Base-by-base conservation (phyloP, 2,113 vertebrate genomes). In the Austrofundulus limnaeus region DNA sequence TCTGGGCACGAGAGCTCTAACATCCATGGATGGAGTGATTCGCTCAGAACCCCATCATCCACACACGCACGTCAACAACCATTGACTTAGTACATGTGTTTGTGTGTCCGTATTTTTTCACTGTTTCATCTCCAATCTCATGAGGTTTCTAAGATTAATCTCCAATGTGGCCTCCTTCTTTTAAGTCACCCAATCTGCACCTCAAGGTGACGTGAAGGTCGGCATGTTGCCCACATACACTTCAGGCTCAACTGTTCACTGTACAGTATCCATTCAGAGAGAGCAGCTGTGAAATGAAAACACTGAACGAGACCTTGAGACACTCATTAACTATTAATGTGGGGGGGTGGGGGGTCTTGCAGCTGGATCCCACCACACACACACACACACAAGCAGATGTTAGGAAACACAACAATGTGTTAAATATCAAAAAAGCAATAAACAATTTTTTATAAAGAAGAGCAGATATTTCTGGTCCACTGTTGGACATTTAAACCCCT, bases 191-290 rank as follows among this genome's bases (percentile, higher is more conserved):
- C 51, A 16, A 20, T 46, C 45, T 53, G 48, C 60, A 11, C 41
- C 41, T 17, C 78, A 86, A 87, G 86, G 86, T 88, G 83, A 72
- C 43, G 47, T 83, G 77, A 90, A 90, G 87, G 89, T 90, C 82
- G 78, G 17, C 56, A 17, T 11, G 10, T 13, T 51, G 48, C 59
- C 61, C 23, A 1, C 62, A 66, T 61, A 58, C n/a, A 51, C 37
- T 67, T 50, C 15, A 41, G 42, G 55, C 59, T 43, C 17, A 45
- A 57, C 43, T 24, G 19, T 46, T 46, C 67, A 48, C 16, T 61
- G 61, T 47, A 47, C 38, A 63, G 58, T n/a, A 21, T 41, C 25
- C 37, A 60, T 17, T 72, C 39, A 43, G 37, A 20, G 50, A 34
- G 38, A 64, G 2, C 45, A 19, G 50, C 15, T 2, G 4, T 62